Evolutionary conservation across 2,888 invertebrate species (phyloP).

Genomic region (Odontocerum albicorne): DNA sequence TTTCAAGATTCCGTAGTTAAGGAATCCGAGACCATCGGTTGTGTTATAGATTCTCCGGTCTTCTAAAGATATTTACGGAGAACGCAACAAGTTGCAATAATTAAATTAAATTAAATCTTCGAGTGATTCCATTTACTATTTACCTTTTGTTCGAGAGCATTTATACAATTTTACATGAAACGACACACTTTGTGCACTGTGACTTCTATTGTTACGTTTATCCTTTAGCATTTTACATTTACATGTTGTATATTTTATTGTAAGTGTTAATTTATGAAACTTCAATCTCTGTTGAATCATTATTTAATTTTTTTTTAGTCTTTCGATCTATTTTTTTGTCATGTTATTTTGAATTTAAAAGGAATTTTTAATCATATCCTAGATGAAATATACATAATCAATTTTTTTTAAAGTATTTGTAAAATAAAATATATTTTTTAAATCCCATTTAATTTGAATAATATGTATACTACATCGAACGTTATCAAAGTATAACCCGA

Average conservation of each 20-base stretch:
- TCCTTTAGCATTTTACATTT: not conserved
- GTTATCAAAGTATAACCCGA: not conserved
- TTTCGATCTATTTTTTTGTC: no score
- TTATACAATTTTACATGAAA: no score
- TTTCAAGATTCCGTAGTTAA: no score
- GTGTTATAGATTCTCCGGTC: constrained; percentile 2
- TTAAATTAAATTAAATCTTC: constrained; percentile 2
- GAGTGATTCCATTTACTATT: no score
- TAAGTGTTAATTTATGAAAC: not conserved
- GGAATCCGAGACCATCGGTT: constrained; percentile 14
- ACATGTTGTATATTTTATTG: not conserved
- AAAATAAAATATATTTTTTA: no score
- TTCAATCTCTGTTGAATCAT: not conserved
- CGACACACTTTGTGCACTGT: not conserved
- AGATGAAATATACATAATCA: no score
- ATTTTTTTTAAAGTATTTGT: no score
- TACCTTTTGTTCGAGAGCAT: no score
- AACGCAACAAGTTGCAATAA: constrained; percentile 9
- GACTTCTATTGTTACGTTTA: not conserved
- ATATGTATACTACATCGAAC: not conserved
- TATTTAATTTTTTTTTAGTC: not conserved
- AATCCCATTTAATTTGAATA: not conserved
- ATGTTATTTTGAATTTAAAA: no score
- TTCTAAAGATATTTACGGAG: constrained; percentile 8
- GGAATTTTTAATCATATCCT: no score